Evolutionary conservation across 2,888 invertebrate species (phyloP).

Genomic region (Helleia helle): DNA sequence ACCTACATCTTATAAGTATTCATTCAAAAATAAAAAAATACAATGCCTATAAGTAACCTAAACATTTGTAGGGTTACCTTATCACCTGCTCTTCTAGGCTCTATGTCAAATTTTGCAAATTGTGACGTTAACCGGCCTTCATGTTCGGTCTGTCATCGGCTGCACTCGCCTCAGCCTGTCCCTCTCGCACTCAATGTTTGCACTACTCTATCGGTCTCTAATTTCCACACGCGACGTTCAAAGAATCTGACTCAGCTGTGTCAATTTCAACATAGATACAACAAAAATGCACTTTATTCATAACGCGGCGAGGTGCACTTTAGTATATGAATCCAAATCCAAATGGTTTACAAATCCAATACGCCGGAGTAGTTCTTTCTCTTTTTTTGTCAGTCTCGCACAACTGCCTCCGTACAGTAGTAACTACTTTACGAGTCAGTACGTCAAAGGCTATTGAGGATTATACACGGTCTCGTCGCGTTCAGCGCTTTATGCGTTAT

Average conservation of each 20-base stretch:
- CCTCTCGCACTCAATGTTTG: constrained; percentile 52
- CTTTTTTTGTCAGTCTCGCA: constrained; percentile 57
- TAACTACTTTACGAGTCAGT: constrained; percentile 34
- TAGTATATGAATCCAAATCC: constrained; percentile 20
- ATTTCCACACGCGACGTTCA: constrained; percentile 58
- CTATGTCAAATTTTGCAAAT: constrained; percentile 60
- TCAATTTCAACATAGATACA: constrained; percentile 18
- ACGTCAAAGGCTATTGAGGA: constrained; percentile 52
- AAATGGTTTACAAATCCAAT: constrained; percentile 34
- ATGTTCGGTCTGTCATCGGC: constrained; percentile 51
- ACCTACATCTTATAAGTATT: too few relatives aligned
- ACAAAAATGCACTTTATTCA: constrained; percentile 38
- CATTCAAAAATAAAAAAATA: too few relatives aligned
- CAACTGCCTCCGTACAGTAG: constrained; percentile 52
- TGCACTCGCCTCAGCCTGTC: constrained; percentile 37
- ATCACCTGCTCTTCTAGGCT: too few relatives aligned
- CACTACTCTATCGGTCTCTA: constrained; percentile 46
- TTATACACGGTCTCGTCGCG: constrained; percentile 43
- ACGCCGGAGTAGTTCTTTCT: constrained; percentile 60
- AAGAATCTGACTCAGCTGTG: constrained; percentile 63
- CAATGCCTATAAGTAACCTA: too few relatives aligned
- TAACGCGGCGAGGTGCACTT: constrained; percentile 29
- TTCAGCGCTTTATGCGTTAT: constrained; percentile 35
- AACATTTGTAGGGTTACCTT: too few relatives aligned
- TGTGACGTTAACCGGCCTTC: constrained; percentile 68